phyloP scores from a whole-genome alignment of 1,140 invertebrate species.

The Calephelis virginiensis region DNA sequence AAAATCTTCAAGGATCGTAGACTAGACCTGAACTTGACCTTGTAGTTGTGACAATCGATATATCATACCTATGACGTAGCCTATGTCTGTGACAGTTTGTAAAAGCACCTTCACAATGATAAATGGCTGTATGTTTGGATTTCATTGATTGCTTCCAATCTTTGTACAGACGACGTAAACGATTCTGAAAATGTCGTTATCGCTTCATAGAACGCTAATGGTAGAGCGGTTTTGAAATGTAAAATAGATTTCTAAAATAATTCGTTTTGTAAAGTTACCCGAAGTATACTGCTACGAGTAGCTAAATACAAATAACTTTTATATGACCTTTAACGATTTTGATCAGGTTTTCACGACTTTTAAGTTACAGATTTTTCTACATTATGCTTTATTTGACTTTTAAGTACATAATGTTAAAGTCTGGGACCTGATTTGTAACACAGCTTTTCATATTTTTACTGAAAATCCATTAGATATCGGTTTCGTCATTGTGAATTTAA shows the following conservation, averaged over 20 bases:
- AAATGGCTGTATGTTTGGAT: slow-evolving; percentile 39
- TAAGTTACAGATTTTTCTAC: no score
- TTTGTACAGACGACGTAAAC: slow-evolving; percentile 13
- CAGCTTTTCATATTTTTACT: no score
- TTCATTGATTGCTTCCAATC: slow-evolving; percentile 31
- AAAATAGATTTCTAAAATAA: background rate
- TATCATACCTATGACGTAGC: slow-evolving; percentile 36
- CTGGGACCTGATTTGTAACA: no score
- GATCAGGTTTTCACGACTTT: no score
- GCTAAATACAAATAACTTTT: no score
- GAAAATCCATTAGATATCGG: no score
- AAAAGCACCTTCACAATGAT: slow-evolving; percentile 36
- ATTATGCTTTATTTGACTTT: no score
- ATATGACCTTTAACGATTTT: no score
- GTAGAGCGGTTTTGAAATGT: background rate
- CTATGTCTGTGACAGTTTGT: slow-evolving; percentile 32
- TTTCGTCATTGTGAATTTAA: no score
- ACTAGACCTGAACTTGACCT: slow-evolving; percentile 50
- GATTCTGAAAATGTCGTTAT: slow-evolving; percentile 2
- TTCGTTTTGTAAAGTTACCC: no score
- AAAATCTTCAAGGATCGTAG: slow-evolving; percentile 1
- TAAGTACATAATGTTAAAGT: no score
- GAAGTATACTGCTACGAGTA: no score
- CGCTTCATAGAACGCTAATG: slow-evolving; percentile 4
- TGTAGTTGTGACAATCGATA: slow-evolving; percentile 51